These are phyloP conservation scores for Anarhynchus alexandrinus DNA, from an alignment of 2,113 vertebrate genomes.

Conservation along the genomic window DNA sequence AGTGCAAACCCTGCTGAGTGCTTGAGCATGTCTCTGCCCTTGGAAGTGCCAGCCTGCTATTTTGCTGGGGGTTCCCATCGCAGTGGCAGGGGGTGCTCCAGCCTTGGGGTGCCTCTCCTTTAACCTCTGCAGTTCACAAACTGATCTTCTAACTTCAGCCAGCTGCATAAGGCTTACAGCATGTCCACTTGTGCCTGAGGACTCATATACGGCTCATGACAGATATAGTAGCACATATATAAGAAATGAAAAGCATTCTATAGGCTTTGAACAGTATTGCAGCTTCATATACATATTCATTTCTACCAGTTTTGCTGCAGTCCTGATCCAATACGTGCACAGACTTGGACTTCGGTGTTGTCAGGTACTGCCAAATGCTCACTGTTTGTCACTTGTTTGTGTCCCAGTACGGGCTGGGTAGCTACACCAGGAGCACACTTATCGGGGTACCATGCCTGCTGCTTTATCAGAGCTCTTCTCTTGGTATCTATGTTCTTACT, in stretches of 20 bases:
- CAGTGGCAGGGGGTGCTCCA: not conserved
- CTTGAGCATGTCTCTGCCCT: not conserved
- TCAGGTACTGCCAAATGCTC: not conserved
- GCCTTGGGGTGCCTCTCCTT: not conserved
- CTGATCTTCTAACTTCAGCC: not conserved
- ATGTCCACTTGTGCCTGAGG: not conserved
- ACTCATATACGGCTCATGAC: not conserved
- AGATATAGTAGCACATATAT: not conserved
- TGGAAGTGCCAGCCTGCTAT: fast-evolving
- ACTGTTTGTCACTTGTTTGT: not conserved
- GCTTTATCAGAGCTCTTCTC: not conserved
- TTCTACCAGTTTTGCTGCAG: too few relatives aligned
- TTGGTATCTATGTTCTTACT: not conserved
- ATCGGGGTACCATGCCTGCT: not conserved
- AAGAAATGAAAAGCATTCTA: not conserved
- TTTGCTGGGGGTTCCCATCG: not conserved
- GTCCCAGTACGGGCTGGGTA: not conserved
- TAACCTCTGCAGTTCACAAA: not conserved
- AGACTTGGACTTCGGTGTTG: not conserved
- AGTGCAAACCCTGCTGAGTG: not conserved
- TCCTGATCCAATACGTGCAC: not conserved
- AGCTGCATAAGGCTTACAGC: not conserved
- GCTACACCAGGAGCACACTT: not conserved
- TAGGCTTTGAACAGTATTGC: not conserved
- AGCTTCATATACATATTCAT: too few relatives aligned